phyloP scores from a whole-genome alignment of 2,797 vertebrate species.

The Rhodeus uyekii region DNA sequence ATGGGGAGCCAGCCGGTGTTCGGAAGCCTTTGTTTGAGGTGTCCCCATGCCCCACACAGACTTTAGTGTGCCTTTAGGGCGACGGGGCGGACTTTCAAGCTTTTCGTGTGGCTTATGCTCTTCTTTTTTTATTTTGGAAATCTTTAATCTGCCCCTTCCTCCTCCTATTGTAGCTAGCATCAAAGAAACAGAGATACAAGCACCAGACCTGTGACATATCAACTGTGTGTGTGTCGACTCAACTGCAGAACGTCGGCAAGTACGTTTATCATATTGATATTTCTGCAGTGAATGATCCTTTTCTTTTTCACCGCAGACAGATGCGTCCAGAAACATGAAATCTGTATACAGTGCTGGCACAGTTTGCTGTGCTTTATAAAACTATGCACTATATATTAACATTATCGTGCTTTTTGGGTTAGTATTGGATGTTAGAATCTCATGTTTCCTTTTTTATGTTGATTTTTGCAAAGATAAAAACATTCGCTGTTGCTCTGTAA shows the following conservation, averaged over 20 bases:
- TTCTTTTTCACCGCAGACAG: constrained; percentile 69
- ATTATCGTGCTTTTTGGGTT: constrained; percentile 58
- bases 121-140: constrained; percentile 56
- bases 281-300: constrained; percentile 71
- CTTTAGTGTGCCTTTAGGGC: constrained; percentile 73
- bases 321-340: constrained; percentile 65
- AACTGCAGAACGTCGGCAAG: constrained; percentile 70
- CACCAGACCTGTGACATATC: constrained; percentile 72
- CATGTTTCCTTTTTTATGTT: constrained; percentile 53
- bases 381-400: constrained; percentile 77
- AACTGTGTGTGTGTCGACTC: constrained; percentile 67
- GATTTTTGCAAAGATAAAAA: constrained; percentile 45
- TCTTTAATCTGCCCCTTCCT: constrained; percentile 45
- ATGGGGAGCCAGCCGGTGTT: constrained; percentile 17
- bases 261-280: constrained; percentile 84
- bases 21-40: constrained; percentile 50
- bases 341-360: constrained; percentile 73
- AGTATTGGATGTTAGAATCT: constrained; percentile 61
- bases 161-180: constrained; percentile 61
- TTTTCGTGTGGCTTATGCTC: constrained; percentile 62
- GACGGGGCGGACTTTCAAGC: constrained; percentile 53
- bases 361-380: constrained; percentile 70
- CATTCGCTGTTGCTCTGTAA: constrained; percentile 60
- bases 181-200: constrained; percentile 59
- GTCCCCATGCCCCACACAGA: constrained; percentile 66